Conservation (phyloP, 2,888 invertebrate species). For the Meliscaeva auricollis region DNA sequence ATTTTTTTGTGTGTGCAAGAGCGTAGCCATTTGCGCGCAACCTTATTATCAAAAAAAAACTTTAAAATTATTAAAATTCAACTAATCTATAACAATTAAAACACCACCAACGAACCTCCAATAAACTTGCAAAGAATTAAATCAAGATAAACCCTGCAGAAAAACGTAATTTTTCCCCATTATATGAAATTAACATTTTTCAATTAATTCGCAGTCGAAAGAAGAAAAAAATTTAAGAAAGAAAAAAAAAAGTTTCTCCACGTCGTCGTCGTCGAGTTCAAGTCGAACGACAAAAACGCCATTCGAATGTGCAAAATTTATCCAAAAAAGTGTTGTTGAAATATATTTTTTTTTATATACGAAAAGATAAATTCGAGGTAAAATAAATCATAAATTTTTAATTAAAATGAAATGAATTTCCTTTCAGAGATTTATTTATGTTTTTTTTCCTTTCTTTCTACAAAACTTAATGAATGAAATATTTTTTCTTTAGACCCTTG, state of each 20-base stretch:
- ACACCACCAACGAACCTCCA: slow-evolving; percentile 20
- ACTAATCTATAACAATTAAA: not conserved
- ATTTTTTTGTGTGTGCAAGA: slow-evolving; percentile 73
- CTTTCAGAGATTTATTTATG: slow-evolving; percentile 39
- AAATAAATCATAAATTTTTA: slow-evolving; percentile 33
- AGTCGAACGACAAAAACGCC: slow-evolving; percentile 52
- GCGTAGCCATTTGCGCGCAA: slow-evolving; percentile 75
- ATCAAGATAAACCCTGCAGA: not conserved
- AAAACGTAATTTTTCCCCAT: slow-evolving; percentile 14
- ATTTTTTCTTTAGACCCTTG: slow-evolving; percentile 4
- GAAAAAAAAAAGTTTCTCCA: slow-evolving; percentile 65
- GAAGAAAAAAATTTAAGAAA: slow-evolving; percentile 30
- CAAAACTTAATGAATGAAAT: slow-evolving; percentile 1
- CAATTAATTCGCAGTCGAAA: slow-evolving; percentile 52
- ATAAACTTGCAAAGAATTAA: not conserved
- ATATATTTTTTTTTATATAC: slow-evolving; percentile 20
- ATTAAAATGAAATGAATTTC: slow-evolving; percentile 7
- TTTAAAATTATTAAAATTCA: slow-evolving; percentile 1
- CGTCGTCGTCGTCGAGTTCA: slow-evolving; percentile 66
- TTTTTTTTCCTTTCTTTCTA: slow-evolving; percentile 8
- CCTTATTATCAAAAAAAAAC: slow-evolving; percentile 26
- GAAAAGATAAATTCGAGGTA: slow-evolving; percentile 25
- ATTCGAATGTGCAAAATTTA: slow-evolving; percentile 69
- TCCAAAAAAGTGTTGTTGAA: slow-evolving; percentile 67
- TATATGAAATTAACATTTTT: slow-evolving; percentile 39